Conservation (phyloP, 2,888 invertebrate species). For the Lumbricus terrestris region DNA sequence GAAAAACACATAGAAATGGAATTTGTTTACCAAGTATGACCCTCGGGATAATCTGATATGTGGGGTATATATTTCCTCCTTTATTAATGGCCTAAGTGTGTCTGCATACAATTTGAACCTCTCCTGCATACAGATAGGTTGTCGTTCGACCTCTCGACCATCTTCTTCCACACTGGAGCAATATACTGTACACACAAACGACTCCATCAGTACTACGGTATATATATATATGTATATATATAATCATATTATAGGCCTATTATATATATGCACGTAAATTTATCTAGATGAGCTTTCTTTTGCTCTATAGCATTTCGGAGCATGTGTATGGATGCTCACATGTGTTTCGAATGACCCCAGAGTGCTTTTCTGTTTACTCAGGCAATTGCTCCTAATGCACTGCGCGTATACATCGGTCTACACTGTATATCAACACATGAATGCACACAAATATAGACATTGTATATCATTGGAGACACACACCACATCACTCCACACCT, state of each 20-base stretch:
- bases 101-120: neutral
- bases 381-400: neutral
- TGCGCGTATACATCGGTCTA: neutral
- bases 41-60: neutral
- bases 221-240: neutral
- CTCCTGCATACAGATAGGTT: neutral
- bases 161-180: too few relatives aligned
- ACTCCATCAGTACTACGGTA: too few relatives aligned
- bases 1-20: neutral
- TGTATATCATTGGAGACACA: too few relatives aligned
- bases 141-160: too few relatives aligned
- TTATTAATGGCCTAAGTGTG: neutral
- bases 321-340: neutral
- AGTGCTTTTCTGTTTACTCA: conserved; percentile 14
- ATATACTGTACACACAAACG: too few relatives aligned
- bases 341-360: neutral
- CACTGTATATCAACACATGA: too few relatives aligned
- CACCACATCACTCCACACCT: too few relatives aligned
- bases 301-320: too few relatives aligned
- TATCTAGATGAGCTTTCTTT: neutral
- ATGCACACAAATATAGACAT: too few relatives aligned
- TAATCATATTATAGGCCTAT: neutral
- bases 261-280: neutral
- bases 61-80: neutral
- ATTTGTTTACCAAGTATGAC: neutral